These are phyloP conservation scores for Anthophora plumipes DNA, from an alignment of 2,888 invertebrate species.

Conservation along the genomic window DNA sequence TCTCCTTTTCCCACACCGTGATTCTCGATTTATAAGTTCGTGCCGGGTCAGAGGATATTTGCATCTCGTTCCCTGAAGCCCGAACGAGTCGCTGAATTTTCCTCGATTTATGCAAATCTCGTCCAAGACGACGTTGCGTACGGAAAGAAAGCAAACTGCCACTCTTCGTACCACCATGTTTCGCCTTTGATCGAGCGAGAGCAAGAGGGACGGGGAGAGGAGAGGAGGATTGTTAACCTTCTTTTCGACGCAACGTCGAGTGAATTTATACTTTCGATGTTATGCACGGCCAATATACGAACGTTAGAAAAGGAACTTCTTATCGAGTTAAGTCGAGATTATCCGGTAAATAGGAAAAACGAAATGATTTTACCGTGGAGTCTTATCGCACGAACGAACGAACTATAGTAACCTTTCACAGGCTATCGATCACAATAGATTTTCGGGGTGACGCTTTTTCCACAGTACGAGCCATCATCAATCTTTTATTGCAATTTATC, in stretches of 20 bases:
- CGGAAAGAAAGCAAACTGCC: slow-evolving; percentile 13
- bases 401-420: background rate
- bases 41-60: slow-evolving; percentile 20
- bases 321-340: background rate
- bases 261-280: background rate
- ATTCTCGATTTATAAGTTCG: slow-evolving; percentile 50
- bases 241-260: background rate
- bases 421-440: slow-evolving; percentile 44
- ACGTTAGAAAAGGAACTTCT: background rate
- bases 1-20: background rate
- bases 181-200: background rate
- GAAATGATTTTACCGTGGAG: background rate
- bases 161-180: background rate
- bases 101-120: slow-evolving; percentile 40
- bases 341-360: background rate
- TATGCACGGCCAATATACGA: background rate
- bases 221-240: background rate
- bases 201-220: no score
- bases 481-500: slow-evolving; percentile 59
- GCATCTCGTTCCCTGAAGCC: slow-evolving; percentile 22
- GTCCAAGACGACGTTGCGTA: slow-evolving; percentile 11
- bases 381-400: background rate
- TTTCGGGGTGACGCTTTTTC: slow-evolving; percentile 31
- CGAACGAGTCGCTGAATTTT: slow-evolving; percentile 19
- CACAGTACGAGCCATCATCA: slow-evolving; percentile 24